Percentiles rank a stretch among this genome's conserved stretches.
Conservation (phyloP, 2,797 vertebrate genomes). For the Falco peregrinus region DNA sequence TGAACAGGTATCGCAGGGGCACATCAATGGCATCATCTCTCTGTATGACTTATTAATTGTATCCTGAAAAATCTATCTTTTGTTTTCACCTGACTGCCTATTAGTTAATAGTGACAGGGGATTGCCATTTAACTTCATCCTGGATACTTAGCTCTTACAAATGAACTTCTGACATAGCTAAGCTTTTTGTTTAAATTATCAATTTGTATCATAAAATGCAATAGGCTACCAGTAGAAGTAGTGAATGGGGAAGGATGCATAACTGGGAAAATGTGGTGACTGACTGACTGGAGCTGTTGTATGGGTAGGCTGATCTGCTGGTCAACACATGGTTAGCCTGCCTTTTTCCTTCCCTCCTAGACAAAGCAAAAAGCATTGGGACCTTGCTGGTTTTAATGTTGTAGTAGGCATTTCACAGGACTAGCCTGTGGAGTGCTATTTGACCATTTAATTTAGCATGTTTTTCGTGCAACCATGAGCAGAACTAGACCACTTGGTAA, state of each 20-base stretch:
- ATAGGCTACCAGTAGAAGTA: background rate
- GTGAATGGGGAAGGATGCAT: background rate
- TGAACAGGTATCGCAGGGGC: constrained; percentile 20
- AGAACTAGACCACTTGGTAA: background rate
- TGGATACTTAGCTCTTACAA: background rate
- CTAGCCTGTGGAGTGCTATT: background rate
- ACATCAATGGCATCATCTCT: background rate
- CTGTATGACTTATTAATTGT: background rate
- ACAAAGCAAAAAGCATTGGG: background rate
- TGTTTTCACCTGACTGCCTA: background rate
- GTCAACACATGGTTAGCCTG: background rate
- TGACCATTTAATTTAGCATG: background rate
- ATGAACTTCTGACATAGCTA: background rate
- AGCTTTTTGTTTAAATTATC: background rate
- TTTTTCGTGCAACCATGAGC: background rate
- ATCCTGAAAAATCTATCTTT: background rate
- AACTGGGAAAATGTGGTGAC: fast-evolving
- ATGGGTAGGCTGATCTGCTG: background rate
- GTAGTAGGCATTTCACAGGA: background rate
- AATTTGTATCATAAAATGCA: background rate
- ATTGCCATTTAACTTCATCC: background rate
- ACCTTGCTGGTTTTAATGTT: background rate
- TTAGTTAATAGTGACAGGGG: background rate
- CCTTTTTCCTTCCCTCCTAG: background rate
- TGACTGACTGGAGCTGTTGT: background rate